These are phyloP conservation scores for Torymus tubicola DNA, from an alignment of 2,888 invertebrate species.

Conservation along the genomic window DNA sequence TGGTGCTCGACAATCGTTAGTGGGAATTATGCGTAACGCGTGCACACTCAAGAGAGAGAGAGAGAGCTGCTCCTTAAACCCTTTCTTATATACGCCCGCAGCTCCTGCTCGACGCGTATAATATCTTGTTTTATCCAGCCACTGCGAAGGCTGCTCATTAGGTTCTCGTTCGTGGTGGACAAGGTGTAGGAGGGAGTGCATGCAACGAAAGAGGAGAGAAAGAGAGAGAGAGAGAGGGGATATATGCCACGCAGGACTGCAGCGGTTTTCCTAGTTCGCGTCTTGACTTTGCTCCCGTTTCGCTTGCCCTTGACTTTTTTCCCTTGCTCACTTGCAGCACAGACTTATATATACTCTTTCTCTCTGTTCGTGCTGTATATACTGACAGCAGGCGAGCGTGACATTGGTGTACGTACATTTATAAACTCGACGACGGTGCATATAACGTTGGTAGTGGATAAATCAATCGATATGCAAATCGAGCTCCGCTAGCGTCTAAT, in stretches of 20 bases:
- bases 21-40: slow-evolving; percentile 7
- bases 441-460: not conserved
- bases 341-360: too few relatives aligned
- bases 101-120: not conserved
- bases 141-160: slow-evolving; percentile 29
- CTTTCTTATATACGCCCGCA: not conserved
- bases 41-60: not conserved
- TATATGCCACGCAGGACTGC: too few relatives aligned
- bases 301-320: slow-evolving; percentile 35
- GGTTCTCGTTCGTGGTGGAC: slow-evolving; percentile 21
- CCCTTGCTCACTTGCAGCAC: not conserved
- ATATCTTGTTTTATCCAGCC: slow-evolving; percentile 39
- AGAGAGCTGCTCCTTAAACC: not conserved
- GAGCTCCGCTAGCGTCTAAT: not conserved
- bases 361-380: too few relatives aligned
- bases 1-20: slow-evolving; percentile 31
- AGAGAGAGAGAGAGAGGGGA: not conserved
- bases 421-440: too few relatives aligned
- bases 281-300: slow-evolving; percentile 41
- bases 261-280: slow-evolving; percentile 17
- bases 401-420: too few relatives aligned
- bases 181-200: too few relatives aligned
- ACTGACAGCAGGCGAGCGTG: too few relatives aligned
- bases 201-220: not conserved
- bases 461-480: slow-evolving; percentile 27